Conservation (phyloP, 2,113 vertebrate genomes). For the Antechinus flavipes region DNA sequence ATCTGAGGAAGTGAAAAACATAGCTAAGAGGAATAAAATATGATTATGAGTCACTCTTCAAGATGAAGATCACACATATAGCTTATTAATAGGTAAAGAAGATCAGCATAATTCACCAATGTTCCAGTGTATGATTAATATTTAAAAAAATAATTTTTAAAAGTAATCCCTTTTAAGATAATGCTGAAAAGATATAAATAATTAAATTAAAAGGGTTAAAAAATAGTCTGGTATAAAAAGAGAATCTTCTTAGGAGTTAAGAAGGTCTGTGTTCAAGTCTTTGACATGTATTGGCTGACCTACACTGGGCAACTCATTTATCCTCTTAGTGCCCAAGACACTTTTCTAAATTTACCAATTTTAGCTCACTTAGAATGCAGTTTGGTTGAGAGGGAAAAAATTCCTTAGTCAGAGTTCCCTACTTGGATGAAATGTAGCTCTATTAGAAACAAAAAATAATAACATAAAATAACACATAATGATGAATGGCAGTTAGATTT, state of each 20-base stretch:
- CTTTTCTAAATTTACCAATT: neutral
- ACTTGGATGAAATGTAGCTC: neutral
- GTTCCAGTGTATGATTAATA: no score
- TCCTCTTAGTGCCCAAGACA: accelerated
- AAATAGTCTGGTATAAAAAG: neutral
- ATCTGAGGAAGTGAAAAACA: neutral
- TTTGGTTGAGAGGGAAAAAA: neutral
- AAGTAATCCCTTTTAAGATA: neutral
- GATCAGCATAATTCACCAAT: neutral
- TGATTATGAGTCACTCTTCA: neutral
- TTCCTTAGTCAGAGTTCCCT: neutral
- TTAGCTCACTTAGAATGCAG: neutral
- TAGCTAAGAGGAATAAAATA: neutral
- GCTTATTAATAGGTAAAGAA: neutral
- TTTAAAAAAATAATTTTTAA: no score
- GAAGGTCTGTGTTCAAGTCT: neutral
- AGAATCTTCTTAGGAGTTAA: neutral
- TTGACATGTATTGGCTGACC: neutral
- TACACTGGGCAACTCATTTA: neutral
- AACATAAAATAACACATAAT: neutral
- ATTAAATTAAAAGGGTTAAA: neutral
- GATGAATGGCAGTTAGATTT: neutral
- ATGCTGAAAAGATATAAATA: neutral
- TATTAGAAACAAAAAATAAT: neutral
- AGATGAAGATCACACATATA: neutral